A percentile compares a stretch with the other conserved stretches of the same genome.
Evolutionary conservation across 2,113 vertebrate genomes (phyloP).

Genomic region (Actenoides lindsayi): DNA sequence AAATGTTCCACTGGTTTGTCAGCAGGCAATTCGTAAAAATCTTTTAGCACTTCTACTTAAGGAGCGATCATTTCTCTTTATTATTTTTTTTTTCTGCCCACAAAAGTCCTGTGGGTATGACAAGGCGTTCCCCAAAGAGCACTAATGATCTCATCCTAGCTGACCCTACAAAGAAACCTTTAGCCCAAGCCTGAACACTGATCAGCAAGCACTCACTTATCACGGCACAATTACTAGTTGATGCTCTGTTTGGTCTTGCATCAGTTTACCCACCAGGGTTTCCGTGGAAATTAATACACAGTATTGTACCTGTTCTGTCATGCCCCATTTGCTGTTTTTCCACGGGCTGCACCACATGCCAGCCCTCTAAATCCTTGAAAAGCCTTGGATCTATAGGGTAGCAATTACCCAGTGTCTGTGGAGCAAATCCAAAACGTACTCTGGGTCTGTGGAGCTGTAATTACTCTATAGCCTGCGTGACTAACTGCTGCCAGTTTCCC

Average conservation of each 20-base stretch:
- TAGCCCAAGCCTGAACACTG: neutral
- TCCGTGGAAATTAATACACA: neutral
- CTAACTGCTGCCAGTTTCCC: neutral
- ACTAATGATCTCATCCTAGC: slow-evolving; percentile 10
- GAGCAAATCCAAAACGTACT: neutral
- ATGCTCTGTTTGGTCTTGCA: neutral
- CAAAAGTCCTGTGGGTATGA: slow-evolving; percentile 17
- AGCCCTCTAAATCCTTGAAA: neutral
- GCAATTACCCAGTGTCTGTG: neutral
- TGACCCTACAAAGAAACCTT: slow-evolving; percentile 22
- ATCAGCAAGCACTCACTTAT: neutral
- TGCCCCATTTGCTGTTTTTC: neutral
- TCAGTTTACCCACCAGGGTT: neutral
- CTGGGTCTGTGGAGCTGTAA: neutral
- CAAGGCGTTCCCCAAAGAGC: slow-evolving; percentile 1
- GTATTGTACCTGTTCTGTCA: neutral
- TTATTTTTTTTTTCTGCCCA: neutral
- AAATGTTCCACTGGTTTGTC: slow-evolving; percentile 48
- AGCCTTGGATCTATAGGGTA: neutral
- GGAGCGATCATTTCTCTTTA: neutral
- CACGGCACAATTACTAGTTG: neutral
- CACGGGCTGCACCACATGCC: neutral
- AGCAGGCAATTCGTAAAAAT: slow-evolving; percentile 39
- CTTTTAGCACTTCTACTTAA: slow-evolving; percentile 38
- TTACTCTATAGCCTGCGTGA: neutral